Evolutionary conservation across 2,797 vertebrate genomes (phyloP), one percentile per base, ranked within the genome.

Genomic region (Sebastes baramenuke): DNA sequence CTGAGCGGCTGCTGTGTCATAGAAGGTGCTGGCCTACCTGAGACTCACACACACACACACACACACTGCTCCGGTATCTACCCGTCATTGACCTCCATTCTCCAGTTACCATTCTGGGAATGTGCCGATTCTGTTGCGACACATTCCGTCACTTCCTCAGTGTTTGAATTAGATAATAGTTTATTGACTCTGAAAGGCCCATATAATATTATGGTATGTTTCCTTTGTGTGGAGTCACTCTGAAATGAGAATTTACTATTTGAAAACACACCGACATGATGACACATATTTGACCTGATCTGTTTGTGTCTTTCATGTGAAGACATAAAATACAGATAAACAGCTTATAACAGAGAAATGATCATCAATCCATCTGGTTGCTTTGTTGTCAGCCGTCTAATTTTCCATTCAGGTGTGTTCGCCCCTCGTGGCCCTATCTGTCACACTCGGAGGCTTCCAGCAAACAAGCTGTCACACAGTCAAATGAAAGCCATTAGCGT

Each of bases 401-500:
- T 87, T 85, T 67, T 29, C 46, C 59, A 66, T 80, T 87, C 82
- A 56, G 61, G 80, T 84, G 77, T 82, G 81, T 81, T 83, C 79
- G 74, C 73, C 12, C 25, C 24, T 20, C 69, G 30, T 36, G 54
- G 62, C 13, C 67, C 16, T 20, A 72, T 82, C 72, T n/a, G 81
- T 92, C 87, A 85, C 87, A 75, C 74, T 84, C 6, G 1, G 7
- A 71, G 22, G 60, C 60, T 56, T 71, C 74, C 14, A 72, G 79
- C 82, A 84, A 84, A 88, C 85, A 83, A 73, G 52, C 82, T 84
- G 85, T 78, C 82, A 72, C 67, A 18, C 66, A 38, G 36, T 73
- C 88, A 88, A 81, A 90, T 56, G 72, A 84, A 88, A 72, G 60
- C 66, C 55, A 67, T 87, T 77, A 60, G 68, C 42, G 58, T 70